Evolutionary conservation across 2,113 vertebrate genomes (phyloP), one percentile per base, ranked within the genome.

Genomic region (Paraplagusia blochii): DNA sequence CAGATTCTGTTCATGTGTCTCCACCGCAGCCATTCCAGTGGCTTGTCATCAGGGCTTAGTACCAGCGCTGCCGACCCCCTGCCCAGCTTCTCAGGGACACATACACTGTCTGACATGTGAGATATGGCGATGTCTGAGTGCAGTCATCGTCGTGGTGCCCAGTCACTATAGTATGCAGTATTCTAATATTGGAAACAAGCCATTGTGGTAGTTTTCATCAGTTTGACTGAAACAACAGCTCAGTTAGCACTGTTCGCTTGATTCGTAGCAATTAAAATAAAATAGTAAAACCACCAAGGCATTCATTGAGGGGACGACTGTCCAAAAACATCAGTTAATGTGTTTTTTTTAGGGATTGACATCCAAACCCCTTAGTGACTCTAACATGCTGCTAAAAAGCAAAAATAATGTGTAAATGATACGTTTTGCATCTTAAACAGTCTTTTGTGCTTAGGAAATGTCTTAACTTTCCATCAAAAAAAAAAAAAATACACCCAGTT

Each of bases 11-110:
- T 71, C 58, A 66, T 65, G 69, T 53, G 76, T 45, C 58, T 53
- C 15, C 42, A 22, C 76, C 58, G 44, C 64, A 72, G 57, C 62
- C 64, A 65, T 47, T 79, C 79, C 66, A 84, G 65, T 59, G 60
- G 58, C 83, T 79, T 88, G 87, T 89, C 88, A 89, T 81, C 87
- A 39, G 72, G 14, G 69, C 74, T 86, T 66, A 81, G 44, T 58
- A 55, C 53, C 56, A 11, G 42, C 40, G 1, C 66, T 7, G 66
- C 72, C 65, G 68, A 76, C 42, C 53, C 50, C 61, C 76, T 69
- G 73, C 59, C 56, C 74, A 44, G 51, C 35, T 43, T 76, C 71
- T 71, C 63, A 66, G 34, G 57, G 52, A 66, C 68, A 71, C 73
- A 42, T 42, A 60, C 45, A 49, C 51, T 18, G 65, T 43, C 57